Evolutionary conservation across 1,140 invertebrate genomes (phyloP), one percentile per base, ranked within the genome.

Genomic region (Eueides isabella): DNA sequence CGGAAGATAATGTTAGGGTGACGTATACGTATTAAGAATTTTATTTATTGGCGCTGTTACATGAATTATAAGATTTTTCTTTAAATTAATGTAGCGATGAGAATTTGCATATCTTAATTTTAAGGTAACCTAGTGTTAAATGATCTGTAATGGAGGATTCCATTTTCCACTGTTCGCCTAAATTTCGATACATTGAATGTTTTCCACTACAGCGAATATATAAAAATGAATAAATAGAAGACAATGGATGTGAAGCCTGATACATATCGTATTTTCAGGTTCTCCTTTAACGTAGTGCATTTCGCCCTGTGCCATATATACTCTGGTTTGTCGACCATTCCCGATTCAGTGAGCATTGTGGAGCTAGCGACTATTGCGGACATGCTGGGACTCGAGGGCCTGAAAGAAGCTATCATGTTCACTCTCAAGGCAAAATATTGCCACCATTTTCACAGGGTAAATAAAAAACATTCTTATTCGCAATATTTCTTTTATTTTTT

Each of bases 301-400:
- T 98, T 98, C 93, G 96, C 97, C 0, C 87, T 99, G 63, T 97
- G 97, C 80, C 98, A 98, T 88, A 97, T 99, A 64, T 99, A 99
- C 81, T 98, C 97, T 77, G 98, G 98, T 4, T 96, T 97, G 19
- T 96, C 96, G 61, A 96, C 97, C 78, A 95, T 98, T 76, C 97
- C 97, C 0, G 97, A 98, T 79, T 95, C 96, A 2, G 96, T 98
- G 72, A 97, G 96, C 85, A 95, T 99, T 31, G 96, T 97, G 62
- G 97, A 98, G 89, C 88, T 98, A 68, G 96, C 97, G 0, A 97
- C 97, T 0, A 87, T 98, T 63, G 96, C 97, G 4, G 98, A 98
- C 91, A 97, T 98, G 95, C 92, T 98, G 19, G 96, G 97, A 14
- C 88, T 99, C 5, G 97, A 98, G 90, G 97, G 97, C 4, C 93